phyloP scores from a whole-genome alignment of 2,888 invertebrate genomes.

The Cyclophora punctaria region DNA sequence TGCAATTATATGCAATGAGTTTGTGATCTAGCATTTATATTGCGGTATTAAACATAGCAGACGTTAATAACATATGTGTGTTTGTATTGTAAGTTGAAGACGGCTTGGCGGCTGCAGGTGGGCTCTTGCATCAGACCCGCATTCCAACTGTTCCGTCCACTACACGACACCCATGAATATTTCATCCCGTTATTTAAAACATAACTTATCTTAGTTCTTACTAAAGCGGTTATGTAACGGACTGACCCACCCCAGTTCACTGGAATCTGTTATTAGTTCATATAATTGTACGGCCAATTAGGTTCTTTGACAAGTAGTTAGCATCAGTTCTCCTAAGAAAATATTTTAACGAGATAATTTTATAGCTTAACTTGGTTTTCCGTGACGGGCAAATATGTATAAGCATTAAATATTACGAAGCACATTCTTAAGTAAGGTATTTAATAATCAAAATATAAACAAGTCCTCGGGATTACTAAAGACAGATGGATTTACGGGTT shows the following conservation, averaged over 20 bases:
- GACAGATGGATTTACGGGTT: no score
- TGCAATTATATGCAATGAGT: not conserved
- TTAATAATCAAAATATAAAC: no score
- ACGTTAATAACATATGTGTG: constrained; percentile 19
- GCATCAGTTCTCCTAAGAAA: not conserved
- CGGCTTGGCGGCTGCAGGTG: constrained; percentile 61
- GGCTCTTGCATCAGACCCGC: constrained; percentile 47
- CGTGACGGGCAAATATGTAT: not conserved
- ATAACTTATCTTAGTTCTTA: constrained; percentile 7
- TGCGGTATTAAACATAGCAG: constrained; percentile 13
- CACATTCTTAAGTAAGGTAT: no score
- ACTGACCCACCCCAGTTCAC: not conserved
- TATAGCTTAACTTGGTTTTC: not conserved
- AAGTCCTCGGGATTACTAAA: no score
- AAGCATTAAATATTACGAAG: not conserved
- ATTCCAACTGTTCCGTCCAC: constrained; percentile 31
- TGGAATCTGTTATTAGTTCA: no score
- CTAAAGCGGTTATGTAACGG: not conserved
- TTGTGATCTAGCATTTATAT: not conserved
- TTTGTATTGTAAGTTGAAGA: constrained; percentile 43
- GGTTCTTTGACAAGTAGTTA: no score
- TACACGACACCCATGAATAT: constrained; percentile 14
- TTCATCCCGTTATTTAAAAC: constrained; percentile 10
- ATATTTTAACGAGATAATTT: not conserved
- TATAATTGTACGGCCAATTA: no score